phyloP scores from a whole-genome alignment of 2,113 vertebrate genomes.

The Nerophis lumbriciformis region DNA sequence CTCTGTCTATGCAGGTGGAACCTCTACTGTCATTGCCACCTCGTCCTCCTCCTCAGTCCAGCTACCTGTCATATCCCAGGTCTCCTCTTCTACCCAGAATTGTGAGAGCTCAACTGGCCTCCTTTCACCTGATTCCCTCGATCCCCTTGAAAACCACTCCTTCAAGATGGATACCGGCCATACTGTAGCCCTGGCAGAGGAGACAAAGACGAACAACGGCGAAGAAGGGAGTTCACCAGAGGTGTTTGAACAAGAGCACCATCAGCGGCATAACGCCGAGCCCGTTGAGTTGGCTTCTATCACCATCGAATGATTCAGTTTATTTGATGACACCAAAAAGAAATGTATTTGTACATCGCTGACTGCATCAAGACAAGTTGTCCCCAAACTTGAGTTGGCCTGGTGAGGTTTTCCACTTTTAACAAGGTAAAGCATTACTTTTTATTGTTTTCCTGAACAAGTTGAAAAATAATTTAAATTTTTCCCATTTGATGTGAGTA shows the following conservation, averaged over 20 bases:
- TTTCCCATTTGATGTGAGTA: conserved; percentile 58
- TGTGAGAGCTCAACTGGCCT: conserved; percentile 84
- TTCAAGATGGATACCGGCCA: conserved; percentile 63
- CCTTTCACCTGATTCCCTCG: conserved; percentile 71
- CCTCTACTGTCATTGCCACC: conserved; percentile 72
- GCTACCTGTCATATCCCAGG: conserved; percentile 81
- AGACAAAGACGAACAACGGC: conserved; percentile 70
- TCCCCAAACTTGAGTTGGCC: conserved; percentile 24
- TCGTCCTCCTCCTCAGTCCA: conserved; percentile 73
- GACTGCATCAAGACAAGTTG: conserved; percentile 13
- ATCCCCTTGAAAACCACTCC: conserved; percentile 81
- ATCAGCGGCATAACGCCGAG: conserved; percentile 52
- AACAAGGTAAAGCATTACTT: not conserved
- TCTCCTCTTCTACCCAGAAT: conserved; percentile 95
- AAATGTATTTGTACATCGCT: conserved; percentile 12
- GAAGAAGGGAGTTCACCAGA: conserved; percentile 65
- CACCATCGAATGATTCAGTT: conserved; percentile 80
- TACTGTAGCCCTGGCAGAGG: conserved; percentile 53
- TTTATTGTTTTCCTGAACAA: not conserved
- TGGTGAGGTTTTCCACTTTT: conserved; percentile 12
- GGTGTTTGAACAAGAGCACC: conserved; percentile 71
- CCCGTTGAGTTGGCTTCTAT: conserved; percentile 85
- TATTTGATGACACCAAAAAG: conserved; percentile 8
- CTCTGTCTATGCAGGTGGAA: conserved; percentile 81
- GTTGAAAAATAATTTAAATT: not conserved